Base-by-base conservation (phyloP, 2,113 vertebrate genomes). In the Suricata suricatta region DNA sequence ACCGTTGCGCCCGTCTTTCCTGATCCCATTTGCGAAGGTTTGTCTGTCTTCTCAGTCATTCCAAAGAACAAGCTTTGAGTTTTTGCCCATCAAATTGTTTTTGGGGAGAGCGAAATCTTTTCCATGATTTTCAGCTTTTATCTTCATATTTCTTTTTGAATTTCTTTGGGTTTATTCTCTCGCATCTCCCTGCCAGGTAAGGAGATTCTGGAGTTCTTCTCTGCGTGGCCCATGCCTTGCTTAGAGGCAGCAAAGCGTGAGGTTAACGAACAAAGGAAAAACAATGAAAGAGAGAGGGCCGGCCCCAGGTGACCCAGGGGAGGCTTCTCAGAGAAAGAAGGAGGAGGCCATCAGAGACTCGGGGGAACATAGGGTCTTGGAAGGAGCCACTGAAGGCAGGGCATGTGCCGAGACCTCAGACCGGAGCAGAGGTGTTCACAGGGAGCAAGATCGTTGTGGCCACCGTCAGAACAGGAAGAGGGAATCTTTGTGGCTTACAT, bases 1-100 rank as follows among this genome's bases (percentile, higher is more conserved):
- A 38, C 52, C n/a, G n/a, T 8, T 15, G 21, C 41, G 31, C 13
- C 12, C 72, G 12, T 27, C 31, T 23, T 66, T 85, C 44, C 54
- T 27, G 31, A 44, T 38, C 41, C 50, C 4, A 5, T 89, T 93
- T 64, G 50, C 66, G 15, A 11, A 25, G 27, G 25, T 60, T 13
- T 16, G 17, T 74, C 54, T 15, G 10, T 90, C 89, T 35, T n/a
- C 38, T 95, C 44, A 19, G 3, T 72, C 21, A 16, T 90, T 86
- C 77, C 72, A 82, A 76, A 89, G 76, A 72, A 35, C 23, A 16
- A 52, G 25, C 29, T 38, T 90, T 77, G 33, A 38, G 31, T 63
- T 94, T 96, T 96, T 68, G 29, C 33, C 54, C 31, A 57, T 82
- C 85, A 64, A 71, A 35, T 93, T 54, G n/a, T 71, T 93, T 90